Evolutionary conservation across 2,888 invertebrate species (phyloP).

Genomic region (Papilio elwesi): DNA sequence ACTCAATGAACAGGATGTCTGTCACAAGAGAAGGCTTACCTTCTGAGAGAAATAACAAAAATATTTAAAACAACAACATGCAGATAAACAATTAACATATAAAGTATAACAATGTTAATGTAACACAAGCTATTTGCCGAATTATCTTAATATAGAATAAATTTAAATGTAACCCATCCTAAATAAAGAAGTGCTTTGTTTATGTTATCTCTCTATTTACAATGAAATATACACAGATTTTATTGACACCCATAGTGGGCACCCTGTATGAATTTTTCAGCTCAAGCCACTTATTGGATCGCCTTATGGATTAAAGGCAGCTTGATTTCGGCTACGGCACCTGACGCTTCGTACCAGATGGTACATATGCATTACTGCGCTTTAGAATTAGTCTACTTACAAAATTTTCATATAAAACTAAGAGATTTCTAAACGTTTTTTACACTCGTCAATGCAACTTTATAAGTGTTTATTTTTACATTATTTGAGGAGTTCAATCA

Average conservation of each 20-base stretch:
- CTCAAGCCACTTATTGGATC: constrained; percentile 28
- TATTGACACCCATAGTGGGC: constrained; percentile 42
- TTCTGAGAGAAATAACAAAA: constrained; percentile 41
- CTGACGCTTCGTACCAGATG: constrained; percentile 20
- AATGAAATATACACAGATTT: constrained; percentile 40
- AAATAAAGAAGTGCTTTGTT: constrained; percentile 35
- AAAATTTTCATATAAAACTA: constrained; percentile 36
- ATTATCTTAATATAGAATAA: constrained; percentile 40
- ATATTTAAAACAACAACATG: constrained; percentile 68
- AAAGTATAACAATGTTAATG: constrained; percentile 72
- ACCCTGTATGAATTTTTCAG: constrained; percentile 43
- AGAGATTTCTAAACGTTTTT: constrained; percentile 34
- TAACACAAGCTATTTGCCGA: constrained; percentile 32
- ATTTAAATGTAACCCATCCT: constrained; percentile 50
- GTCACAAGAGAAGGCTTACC: constrained; percentile 17
- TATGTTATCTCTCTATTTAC: constrained; percentile 37
- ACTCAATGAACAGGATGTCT: constrained; percentile 18
- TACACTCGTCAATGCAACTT: constrained; percentile 23
- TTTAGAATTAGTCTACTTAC: constrained; percentile 34
- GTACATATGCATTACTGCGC: constrained; percentile 34
- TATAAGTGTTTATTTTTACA: constrained; percentile 2
- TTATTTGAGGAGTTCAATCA: constrained; percentile 15
- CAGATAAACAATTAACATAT: constrained; percentile 70
- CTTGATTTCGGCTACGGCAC: constrained; percentile 24
- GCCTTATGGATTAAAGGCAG: constrained; percentile 2